phyloP scores from a whole-genome alignment of 2,797 vertebrate species.

The Lemur catta region DNA sequence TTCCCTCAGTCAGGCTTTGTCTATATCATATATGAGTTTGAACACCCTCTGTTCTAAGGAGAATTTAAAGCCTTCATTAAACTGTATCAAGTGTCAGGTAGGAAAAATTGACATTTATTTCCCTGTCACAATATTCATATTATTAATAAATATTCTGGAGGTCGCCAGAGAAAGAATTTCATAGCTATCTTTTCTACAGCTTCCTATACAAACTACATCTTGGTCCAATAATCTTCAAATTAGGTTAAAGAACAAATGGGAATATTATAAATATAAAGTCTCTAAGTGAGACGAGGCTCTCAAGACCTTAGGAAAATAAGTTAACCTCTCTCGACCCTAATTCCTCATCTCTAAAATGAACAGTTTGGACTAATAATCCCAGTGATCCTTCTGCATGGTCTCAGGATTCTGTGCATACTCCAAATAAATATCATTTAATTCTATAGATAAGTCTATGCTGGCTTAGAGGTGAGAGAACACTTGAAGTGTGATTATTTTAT shows the following conservation, averaged over 20 bases:
- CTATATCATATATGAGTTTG: neutral
- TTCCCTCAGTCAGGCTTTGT: neutral
- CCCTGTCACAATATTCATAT: neutral
- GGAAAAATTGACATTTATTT: neutral
- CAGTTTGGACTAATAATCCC: neutral
- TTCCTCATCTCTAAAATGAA: slow-evolving; percentile 8
- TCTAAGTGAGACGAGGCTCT: neutral
- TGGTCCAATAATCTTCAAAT: slow-evolving; percentile 12
- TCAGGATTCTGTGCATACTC: neutral
- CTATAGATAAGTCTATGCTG: neutral
- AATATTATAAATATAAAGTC: neutral
- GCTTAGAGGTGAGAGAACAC: slow-evolving; percentile 57
- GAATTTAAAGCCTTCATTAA: neutral
- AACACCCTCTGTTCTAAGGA: neutral
- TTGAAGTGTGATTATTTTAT: slow-evolving; percentile 55
- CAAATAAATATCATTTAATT: slow-evolving; percentile 10
- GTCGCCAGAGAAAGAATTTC: neutral
- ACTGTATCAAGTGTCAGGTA: neutral
- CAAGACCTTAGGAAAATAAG: neutral
- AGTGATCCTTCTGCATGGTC: neutral
- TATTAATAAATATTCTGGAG: neutral
- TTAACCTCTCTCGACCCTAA: neutral
- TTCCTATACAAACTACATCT: neutral
- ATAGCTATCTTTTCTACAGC: neutral
- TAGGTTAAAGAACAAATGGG: neutral